Evolutionary conservation across 2,797 vertebrate species (phyloP).

Genomic region (Hybognathus amarus): DNA sequence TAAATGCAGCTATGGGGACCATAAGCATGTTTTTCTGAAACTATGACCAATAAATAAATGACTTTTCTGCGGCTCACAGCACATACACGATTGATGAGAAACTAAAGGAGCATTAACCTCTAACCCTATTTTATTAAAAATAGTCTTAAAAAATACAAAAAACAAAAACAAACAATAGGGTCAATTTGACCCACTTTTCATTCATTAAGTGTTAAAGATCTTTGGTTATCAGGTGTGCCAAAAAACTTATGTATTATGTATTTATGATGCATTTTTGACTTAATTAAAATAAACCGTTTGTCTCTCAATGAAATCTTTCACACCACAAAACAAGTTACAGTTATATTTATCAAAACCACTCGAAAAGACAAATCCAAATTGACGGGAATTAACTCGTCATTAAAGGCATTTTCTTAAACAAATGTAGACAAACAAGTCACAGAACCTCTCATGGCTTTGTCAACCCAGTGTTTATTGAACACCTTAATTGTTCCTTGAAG

Average conservation of each 20-base stretch:
- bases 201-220: neutral
- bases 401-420: neutral
- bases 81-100: neutral
- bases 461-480: neutral
- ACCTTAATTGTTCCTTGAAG: slow-evolving; percentile 1
- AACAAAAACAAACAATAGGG: too few species aligned
- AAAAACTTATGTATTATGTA: neutral
- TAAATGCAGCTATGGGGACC: neutral
- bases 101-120: neutral
- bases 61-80: neutral
- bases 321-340: neutral
- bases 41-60: too few species aligned
- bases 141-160: neutral
- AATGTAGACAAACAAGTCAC: slow-evolving; percentile 69
- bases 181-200: neutral
- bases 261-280: neutral
- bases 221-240: neutral
- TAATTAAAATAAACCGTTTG: neutral
- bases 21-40: too few species aligned
- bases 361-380: neutral
- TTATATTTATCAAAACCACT: neutral
- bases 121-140: neutral
- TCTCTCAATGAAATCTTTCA: neutral
- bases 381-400: too few species aligned
- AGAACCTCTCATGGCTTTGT: neutral